Base-by-base conservation (phyloP, 1,140 invertebrate species). In the Solenopsis invicta region DNA sequence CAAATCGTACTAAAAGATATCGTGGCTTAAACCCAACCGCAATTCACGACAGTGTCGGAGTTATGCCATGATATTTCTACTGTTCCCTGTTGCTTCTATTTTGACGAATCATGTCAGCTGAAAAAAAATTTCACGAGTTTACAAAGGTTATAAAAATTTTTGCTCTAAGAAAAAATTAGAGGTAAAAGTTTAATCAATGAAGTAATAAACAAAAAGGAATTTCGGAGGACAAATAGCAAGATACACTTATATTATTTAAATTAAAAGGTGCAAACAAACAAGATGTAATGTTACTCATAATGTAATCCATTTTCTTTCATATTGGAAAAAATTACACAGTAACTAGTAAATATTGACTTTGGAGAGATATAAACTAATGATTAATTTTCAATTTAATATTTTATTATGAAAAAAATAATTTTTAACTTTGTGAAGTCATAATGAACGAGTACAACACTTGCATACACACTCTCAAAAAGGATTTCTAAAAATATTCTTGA, bases 21-120 rank as follows among this genome's bases (percentile, higher is more conserved):
- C 5, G 34, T 54, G 45, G 16, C 13, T 61, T 21, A 41, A 74
- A 50, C 4, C n/a, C 12, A 74, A 48, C 45, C n/a, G 24, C 12
- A 0, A 82, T 34, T 72, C 21, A 45, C 67, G 13, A 24, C 4
- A 12, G 4, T 21, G 21, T 61, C 48, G 3, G 2, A 50, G 5
- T 72, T 74, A 74, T n/a, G 61, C 12, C 24, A 61, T 69, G 41
- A 77, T 64, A 50, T 45, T 54, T 5, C 1, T 54, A 9, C 10
- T 21, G 10, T 8, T 34, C 41, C 8, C 4, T 8, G 2, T 81
- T 21, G 1, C 21, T 6, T 62, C 4, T 61, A 21, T 50, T 24
- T 61, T 29, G 29, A 34, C 1, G 62, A 75, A 75, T 4, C 12
- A 10, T 80, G 45, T 21, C 37, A 61, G 13, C 45, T 84, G 54